Conservation (phyloP, 2,113 vertebrate species). For the Pitta sordida region DNA sequence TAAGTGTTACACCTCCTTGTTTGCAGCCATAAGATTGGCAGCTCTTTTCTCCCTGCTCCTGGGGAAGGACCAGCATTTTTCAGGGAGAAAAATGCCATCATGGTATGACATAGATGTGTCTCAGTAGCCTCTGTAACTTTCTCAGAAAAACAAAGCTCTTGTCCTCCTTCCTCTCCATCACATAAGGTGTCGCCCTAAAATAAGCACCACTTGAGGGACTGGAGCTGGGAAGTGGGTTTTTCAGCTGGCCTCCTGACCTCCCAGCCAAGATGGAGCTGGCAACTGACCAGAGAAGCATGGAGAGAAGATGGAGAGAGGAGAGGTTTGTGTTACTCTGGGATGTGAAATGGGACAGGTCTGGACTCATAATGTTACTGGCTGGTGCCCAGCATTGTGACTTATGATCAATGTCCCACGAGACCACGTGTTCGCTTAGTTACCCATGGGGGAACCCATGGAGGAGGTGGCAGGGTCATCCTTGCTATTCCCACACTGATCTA, state of each 20-base stretch:
- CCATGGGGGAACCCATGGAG: neutral
- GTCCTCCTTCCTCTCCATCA: neutral
- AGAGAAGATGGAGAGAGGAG: neutral
- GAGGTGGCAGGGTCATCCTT: neutral
- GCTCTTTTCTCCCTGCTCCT: neutral
- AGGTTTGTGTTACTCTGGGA: neutral
- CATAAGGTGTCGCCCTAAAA: neutral
- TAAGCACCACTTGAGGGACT: neutral
- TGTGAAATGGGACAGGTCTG: neutral
- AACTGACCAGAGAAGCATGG: neutral
- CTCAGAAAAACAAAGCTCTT: neutral
- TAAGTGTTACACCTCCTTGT: neutral
- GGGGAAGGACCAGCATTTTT: neutral
- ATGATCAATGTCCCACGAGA: accelerated
- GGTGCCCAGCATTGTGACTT: neutral
- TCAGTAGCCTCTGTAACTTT: neutral
- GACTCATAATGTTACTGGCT: neutral
- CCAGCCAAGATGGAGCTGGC: neutral
- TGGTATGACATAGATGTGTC: neutral
- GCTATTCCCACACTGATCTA: accelerated
- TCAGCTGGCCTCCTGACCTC: neutral
- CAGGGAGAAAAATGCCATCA: neutral
- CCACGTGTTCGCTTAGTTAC: neutral
- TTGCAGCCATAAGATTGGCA: neutral
- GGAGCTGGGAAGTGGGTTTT: neutral